Percentiles rank a stretch among this genome's conserved stretches.
phyloP scores from a whole-genome alignment of 2,888 invertebrate species.

The Hemicrepidius hirtus region DNA sequence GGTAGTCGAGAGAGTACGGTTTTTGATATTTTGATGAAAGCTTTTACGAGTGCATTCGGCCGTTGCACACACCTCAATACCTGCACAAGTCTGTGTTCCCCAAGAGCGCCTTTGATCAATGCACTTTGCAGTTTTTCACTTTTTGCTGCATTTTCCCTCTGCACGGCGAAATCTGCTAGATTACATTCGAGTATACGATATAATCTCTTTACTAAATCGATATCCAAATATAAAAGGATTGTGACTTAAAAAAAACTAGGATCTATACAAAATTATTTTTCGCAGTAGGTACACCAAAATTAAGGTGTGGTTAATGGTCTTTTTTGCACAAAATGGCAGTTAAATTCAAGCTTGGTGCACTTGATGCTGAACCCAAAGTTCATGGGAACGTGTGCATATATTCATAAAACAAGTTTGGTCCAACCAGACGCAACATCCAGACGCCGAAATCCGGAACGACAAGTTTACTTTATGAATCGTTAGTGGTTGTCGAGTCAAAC shows the following conservation, averaged over 20 bases:
- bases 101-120: slow-evolving; percentile 68
- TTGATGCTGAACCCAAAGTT: slow-evolving; percentile 34
- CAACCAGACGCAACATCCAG: slow-evolving; percentile 49
- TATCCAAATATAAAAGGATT: neutral
- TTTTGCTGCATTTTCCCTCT: slow-evolving; percentile 45
- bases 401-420: slow-evolving; percentile 53
- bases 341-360: slow-evolving; percentile 20
- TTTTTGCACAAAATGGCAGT: slow-evolving; percentile 27
- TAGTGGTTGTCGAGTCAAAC: slow-evolving; percentile 17
- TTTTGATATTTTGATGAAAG: slow-evolving; percentile 67
- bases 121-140: slow-evolving; percentile 61
- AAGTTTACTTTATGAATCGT: slow-evolving; percentile 36
- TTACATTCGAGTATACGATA: neutral
- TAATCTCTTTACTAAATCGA: neutral
- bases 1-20: slow-evolving; percentile 61
- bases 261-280: too few relatives aligned
- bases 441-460: slow-evolving; percentile 40
- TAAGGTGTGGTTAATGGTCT: neutral
- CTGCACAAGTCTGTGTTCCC: slow-evolving; percentile 68
- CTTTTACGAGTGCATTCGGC: slow-evolving; percentile 68
- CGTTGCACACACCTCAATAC: slow-evolving; percentile 69
- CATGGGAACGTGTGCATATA: slow-evolving; percentile 47
- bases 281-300: too few relatives aligned
- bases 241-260: too few relatives aligned
- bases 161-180: neutral